Base-by-base conservation (phyloP, 1,140 invertebrate species). In the Pristionchus pacificus region DNA sequence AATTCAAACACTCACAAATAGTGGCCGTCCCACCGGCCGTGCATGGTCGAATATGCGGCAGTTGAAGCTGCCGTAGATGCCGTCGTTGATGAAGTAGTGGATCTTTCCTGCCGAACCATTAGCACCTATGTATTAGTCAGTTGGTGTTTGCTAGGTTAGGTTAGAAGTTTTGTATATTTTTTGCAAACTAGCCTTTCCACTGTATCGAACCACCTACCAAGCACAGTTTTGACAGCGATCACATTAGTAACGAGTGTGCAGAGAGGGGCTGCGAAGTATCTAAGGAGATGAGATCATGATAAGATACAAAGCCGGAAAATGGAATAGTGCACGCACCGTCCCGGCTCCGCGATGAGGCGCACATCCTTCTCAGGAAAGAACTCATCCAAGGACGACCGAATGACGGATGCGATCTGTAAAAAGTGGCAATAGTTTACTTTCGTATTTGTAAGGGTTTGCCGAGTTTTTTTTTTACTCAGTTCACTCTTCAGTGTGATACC, bases 11-110 rank as follows among this genome's bases (percentile, higher is more conserved):
- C 25, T n/a, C 27, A 75, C 59, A 71, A 25, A 71, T 1, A 63
- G 72, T 15, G 69, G 64, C 28, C 3, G 62, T 25, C 32, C 30
- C 76, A 79, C 27, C 10, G 91, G 89, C 49, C 85, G 86, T n/a
- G 91, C 90, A 86, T 98, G 94, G 86, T 98, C 95, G 82, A 93
- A 97, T 3, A 98, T 86, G 73, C 96, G 87, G 86, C 92, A 95
- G 87, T 97, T 98, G 87, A 98, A 98, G 32, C 93, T 95, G n/a
- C 95, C 95, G 86, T 98, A 98, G 31, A 98, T 92, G 0, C 96
- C 87, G 86, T 98, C 95, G 85, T 98, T 98, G 77, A 98, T 90
- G 86, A 93, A 96, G 85, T 95, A 95, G 93, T 97, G 97, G 74
- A n/a, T n/a, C n/a, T n/a, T n/a, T n/a, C n/a, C n/a, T n/a, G n/a